A percentile compares a stretch with the other conserved stretches of the same genome.
Conservation (phyloP, 2,888 invertebrate species). For the Agrochola lota region DNA sequence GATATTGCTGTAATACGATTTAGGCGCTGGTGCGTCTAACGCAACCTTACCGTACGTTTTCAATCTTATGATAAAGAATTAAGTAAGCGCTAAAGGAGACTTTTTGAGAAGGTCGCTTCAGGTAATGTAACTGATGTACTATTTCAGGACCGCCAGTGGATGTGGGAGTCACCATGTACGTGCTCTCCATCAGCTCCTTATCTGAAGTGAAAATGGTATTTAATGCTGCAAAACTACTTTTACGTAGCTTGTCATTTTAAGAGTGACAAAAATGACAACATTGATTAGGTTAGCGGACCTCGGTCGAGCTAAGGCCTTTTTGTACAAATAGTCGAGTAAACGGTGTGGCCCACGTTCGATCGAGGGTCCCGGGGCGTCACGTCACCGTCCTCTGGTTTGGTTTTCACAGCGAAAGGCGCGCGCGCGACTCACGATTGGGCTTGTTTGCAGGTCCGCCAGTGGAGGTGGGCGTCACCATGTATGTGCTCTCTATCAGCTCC, state of each 20-base stretch:
- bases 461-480: constrained; percentile 99
- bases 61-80: constrained; percentile 5
- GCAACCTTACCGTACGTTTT: not conserved
- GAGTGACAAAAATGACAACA: constrained; percentile 65
- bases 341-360: constrained; percentile 70
- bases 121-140: constrained; percentile 77
- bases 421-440: constrained; percentile 87
- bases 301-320: constrained; percentile 73
- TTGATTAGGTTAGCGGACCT: constrained; percentile 73
- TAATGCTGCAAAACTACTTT: constrained; percentile 78
- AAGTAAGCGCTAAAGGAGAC: constrained; percentile 20
- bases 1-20: not conserved
- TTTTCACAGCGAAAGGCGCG: constrained; percentile 84
- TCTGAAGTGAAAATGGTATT: constrained; percentile 96
- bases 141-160: constrained; percentile 94
- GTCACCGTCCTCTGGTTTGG: constrained; percentile 85
- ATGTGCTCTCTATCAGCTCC: constrained; percentile 99
- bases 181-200: constrained; percentile 95
- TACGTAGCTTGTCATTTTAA: constrained; percentile 78
- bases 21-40: not conserved
- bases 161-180: constrained; percentile 95
- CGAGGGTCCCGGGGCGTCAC: constrained; percentile 74
- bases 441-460: constrained; percentile 98
- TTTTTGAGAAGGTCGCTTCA: constrained; percentile 53
- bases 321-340: constrained; percentile 19